Evolutionary conservation across 1,140 invertebrate genomes (phyloP), one percentile per base, ranked within the genome.

Genomic region (Camponotus pennsylvanicus): DNA sequence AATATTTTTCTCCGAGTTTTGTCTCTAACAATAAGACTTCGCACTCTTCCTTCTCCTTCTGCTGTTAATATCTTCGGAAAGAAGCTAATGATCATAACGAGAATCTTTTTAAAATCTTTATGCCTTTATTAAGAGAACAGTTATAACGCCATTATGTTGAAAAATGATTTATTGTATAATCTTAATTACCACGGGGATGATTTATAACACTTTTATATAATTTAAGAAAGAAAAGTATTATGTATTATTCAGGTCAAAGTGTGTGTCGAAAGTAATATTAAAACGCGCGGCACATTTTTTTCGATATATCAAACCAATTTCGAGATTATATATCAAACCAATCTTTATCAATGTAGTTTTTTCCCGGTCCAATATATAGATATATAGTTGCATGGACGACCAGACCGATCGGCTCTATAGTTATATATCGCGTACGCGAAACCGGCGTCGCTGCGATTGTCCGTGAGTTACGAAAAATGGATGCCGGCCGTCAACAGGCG

Each of bases 401-500:
- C 15, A 55, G 21, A 49, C 13, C 9, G 21, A 45, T 52, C 21
- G 67, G 67, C 15, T 37, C 0, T 75, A n/a, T 69, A 52, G 63
- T 32, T 21, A 15, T n/a, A 27, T 3, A 40, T 6, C 13, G 37
- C 21, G 49, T 32, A 34, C 34, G 42, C 1, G 34, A 40, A 40
- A 57, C 11, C 66, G 5, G 32, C 63, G 40, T 86, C 64, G 52
- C n/a, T 2, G 64, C 66, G 49, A 83, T 83, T 73, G 73, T 61
- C 55, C 40, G 27, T 57, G 69, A 75, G 69, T 83, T 42, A 21
- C 13, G 57, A 40, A 61, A 73, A 83, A 73, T 82, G 67, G 67
- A 82, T 82, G 40, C 55, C 27, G 66, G 79, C 70, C 79, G 79
- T 82, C 79, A 73, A 75, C 55, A 70, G 79, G 79, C 79, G 79